Evolutionary conservation across 2,888 invertebrate species (phyloP), one percentile per base, ranked within the genome.

Genomic region (Uropetala carovei): DNA sequence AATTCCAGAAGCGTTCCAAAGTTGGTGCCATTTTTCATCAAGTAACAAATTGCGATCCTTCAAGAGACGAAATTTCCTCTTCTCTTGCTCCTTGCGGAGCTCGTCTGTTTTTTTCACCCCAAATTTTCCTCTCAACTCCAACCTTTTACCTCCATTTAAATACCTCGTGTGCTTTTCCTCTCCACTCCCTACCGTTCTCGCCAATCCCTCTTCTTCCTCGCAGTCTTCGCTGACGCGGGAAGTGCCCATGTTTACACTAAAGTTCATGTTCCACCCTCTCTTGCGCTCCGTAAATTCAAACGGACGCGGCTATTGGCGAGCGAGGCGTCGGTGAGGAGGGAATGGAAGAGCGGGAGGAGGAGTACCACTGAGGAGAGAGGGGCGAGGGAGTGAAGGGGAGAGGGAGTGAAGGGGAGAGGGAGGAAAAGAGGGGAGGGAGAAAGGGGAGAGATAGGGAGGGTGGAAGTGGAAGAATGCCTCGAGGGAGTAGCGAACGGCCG

Each of bases 241-340:
- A 30, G 64, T 8, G 43, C 60, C 89, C n/a, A 30, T 89, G 89
- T 89, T 89, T 89, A 89, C 89, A 27, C 64, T 89, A 18, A 68
- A 89, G 89, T 89, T 89, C 89, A 89, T 89, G 64, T 89, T 64
- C 89, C 68, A 43, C 27, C 64, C 64, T 64, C 64, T 68, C 89
- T 89, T 64, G 64, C 64, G 64, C 43, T 8, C 30, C 30, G 43
- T 89, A 89, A n/a, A 89, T 89, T 89, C 75, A 60, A 43, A 60
- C 89, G 22, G 43, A n/a, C 43, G 43, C 1, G 43, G 43, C 43
- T 43, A 43, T 43, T 89, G 89, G n/a, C 60, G 89, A 64, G 27
- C 30, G 11, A 89, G 13, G n/a, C 30, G 86, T 22, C n/a, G 22
- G 16, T 14, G 89, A 59, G 27, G 59, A 43, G 86, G 86, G 27